Percentiles rank a stretch among this genome's conserved stretches.
phyloP scores from a whole-genome alignment of 64 coral and sea anemone genomes.

The Montipora capricornis region DNA sequence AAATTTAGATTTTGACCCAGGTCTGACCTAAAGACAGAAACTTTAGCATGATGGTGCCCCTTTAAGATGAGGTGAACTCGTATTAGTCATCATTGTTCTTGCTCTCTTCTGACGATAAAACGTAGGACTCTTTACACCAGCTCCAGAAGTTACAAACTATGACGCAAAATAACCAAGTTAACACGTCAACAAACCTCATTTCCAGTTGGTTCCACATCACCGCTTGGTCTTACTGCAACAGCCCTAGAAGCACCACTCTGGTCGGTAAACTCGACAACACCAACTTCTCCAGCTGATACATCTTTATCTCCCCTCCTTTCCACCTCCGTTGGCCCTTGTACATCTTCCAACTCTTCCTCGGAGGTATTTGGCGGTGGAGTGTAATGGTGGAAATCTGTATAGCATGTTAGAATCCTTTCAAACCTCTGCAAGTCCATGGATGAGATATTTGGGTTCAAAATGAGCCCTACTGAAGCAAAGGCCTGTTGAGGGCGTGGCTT shows the following conservation, averaged over 20 bases:
- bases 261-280: neutral
- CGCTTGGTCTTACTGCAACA: conserved; percentile 52
- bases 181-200: neutral
- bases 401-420: conserved; percentile 94
- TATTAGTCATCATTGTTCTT: no score
- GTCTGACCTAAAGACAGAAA: no score
- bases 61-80: no score
- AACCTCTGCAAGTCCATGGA: conserved; percentile 73
- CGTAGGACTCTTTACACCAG: no score
- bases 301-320: conserved; percentile 21
- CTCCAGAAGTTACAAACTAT: no score
- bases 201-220: conserved; percentile 10
- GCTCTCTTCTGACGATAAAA: no score
- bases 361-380: conserved; percentile 70
- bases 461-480: conserved; percentile 92
- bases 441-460: conserved; percentile 78
- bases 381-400: conserved; percentile 92
- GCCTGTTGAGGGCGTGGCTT: conserved; percentile 51
- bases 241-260: conserved; percentile 19
- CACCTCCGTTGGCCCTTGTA: conserved; percentile 10
- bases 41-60: no score
- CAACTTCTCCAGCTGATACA: neutral
- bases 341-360: conserved; percentile 7
- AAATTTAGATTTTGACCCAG: no score
- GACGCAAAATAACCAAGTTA: no score